These are phyloP conservation scores for Hydraecia micacea DNA, from an alignment of 2,888 invertebrate species.

Conservation along the genomic window DNA sequence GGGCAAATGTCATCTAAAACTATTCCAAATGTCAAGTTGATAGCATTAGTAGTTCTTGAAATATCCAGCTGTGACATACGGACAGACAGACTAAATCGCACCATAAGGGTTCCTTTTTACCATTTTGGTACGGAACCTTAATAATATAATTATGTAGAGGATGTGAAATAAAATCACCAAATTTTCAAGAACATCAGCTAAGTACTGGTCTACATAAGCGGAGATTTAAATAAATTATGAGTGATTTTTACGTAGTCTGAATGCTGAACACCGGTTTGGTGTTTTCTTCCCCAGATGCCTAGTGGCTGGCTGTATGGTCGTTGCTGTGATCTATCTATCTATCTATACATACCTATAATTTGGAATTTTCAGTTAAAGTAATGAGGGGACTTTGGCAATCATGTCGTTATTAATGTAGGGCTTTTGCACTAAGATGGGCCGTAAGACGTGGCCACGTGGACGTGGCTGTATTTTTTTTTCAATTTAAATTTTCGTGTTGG, in stretches of 20 bases:
- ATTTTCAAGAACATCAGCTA: conserved; percentile 6
- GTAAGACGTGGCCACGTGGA: too few species aligned
- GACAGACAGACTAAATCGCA: too few species aligned
- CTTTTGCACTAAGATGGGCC: neutral
- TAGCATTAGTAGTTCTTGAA: too few species aligned
- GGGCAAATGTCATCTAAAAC: too few species aligned
- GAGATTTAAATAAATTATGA: conserved; percentile 2
- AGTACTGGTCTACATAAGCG: neutral
- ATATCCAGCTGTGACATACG: too few species aligned
- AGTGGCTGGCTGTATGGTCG: too few species aligned
- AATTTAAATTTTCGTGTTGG: neutral
- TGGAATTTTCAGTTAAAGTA: neutral
- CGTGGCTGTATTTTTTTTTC: too few species aligned
- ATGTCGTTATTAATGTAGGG: neutral
- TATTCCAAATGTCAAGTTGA: too few species aligned
- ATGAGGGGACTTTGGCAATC: neutral
- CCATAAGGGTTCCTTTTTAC: too few species aligned
- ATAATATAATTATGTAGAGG: neutral
- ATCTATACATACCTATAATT: neutral
- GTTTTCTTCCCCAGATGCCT: neutral
- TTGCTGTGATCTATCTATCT: too few species aligned
- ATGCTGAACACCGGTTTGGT: neutral
- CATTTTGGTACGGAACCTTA: too few species aligned
- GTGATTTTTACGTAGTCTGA: neutral
- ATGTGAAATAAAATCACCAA: neutral